Base-by-base conservation (phyloP, 1,140 invertebrate species). In the Atta cephalotes region DNA sequence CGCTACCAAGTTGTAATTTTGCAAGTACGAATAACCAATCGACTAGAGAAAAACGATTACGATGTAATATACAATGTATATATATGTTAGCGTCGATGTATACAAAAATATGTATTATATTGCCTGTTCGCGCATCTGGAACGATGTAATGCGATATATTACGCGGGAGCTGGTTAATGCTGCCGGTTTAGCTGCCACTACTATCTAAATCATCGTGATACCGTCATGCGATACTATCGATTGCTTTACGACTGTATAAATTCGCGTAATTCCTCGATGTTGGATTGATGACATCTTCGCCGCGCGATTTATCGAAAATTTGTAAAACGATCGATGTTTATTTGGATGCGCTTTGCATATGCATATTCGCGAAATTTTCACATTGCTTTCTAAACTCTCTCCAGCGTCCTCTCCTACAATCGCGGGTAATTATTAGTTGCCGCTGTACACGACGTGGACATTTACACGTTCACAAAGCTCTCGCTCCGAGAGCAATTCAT, bases 371-470 rank as follows among this genome's bases (percentile, higher is more conserved):
- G 68, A 25, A 74, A 82, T 82, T 74, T 49, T 31, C 56, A 39
- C 35, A 66, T 74, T 84, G 74, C 80, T 84, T 84, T 84, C 80
- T 84, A 84, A 74, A 74, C 80, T 84, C 68, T 84, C 68, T 84
- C 66, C 39, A 28, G 7, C 35, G 21, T 71, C 18, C 80, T 72
- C 25, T 49, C 39, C 25, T n/a, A 51, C 63, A 25, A 58, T 72
- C 56, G 35, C 39, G n/a, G 39, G 2, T 82, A 81, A 81, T 81
- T 81, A 72, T 71, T 58, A 58, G 66, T 62, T 31, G 49, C 53
- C 39, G 53, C 49, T 4, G 71, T 10, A 51, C 25, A 31, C 49
- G 28, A 84, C 25, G 28, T 58, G 39, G 25, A 62, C 56, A 49
- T 62, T 60, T 84, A 35, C 70, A 76, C 53, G 39, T n/a, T 74